These are phyloP conservation scores for Drosophila littoralis DNA, from an alignment of 1,140 invertebrate genomes.

Conservation along the genomic window DNA sequence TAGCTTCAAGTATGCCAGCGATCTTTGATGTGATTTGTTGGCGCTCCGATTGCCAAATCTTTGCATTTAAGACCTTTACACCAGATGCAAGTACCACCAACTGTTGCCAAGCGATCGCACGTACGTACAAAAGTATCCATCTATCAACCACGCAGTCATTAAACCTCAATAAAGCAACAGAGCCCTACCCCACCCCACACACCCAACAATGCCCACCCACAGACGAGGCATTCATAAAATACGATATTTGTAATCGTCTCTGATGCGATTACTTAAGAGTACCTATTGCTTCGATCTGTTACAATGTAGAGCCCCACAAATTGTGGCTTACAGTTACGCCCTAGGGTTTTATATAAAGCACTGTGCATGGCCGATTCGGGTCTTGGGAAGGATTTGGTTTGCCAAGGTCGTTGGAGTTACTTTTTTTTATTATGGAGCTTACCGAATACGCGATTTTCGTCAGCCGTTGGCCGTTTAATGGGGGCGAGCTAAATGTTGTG, in stretches of 20 bases:
- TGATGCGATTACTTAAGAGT: conserved; percentile 45
- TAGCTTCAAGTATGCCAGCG: conserved; percentile 62
- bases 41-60: conserved; percentile 72
- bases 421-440: not conserved
- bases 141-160: conserved; percentile 41
- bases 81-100: conserved; percentile 43
- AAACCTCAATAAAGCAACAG: conserved; percentile 51
- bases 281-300: conserved; percentile 1
- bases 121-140: not conserved
- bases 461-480: conserved; percentile 66
- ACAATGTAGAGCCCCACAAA: not conserved
- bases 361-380: conserved; percentile 41
- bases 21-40: conserved; percentile 70
- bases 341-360: conserved; percentile 35
- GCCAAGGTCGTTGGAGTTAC: conserved; percentile 56
- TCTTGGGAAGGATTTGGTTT: conserved; percentile 28
- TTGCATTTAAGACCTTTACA: conserved; percentile 72
- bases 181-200: conserved; percentile 7
- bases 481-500: conserved; percentile 34
- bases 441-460: conserved; percentile 30
- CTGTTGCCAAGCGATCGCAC: conserved; percentile 65
- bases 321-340: conserved; percentile 46
- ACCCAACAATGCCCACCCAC: conserved; percentile 17
- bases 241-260: conserved; percentile 35
- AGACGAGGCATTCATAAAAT: conserved; percentile 12